Evolutionary conservation across 1,140 invertebrate species (phyloP), one percentile per base, ranked within the genome.

Genomic region (Sminthurides bifidus): DNA sequence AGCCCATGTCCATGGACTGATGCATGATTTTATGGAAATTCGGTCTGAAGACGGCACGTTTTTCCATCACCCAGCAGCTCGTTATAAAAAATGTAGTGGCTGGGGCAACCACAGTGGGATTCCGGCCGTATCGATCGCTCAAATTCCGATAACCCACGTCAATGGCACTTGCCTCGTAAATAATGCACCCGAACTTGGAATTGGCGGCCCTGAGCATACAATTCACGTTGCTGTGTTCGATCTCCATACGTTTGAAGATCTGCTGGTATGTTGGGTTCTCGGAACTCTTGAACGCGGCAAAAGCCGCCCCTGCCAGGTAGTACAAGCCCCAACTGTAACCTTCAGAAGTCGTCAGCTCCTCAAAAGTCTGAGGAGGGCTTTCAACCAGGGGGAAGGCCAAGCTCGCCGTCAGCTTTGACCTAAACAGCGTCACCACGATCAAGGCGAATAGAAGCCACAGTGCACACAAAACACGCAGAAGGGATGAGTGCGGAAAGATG

Each of bases 361-460:
- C 57, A 45, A 63, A 59, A 14, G 54, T 63, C 21, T 44, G 12
- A 3, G 61, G 61, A 2, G 49, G 5, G 24, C 8, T 35, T 37
- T 44, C 45, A 8, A 54, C 12, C 50, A 40, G 26, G 14, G 54
- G 53, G 40, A 59, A 63, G 14, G 54, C 51, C 8, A 63, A 31
- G 23, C 46, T 52, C 0, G 40, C 29, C 15, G 59, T 40, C 0
- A 63, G n/a, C 26, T 63, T 59, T 4, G 61, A 63, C 4, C 54
- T 48, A 27, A 60, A 63, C n/a, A 46, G 45, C 4, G 50, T 60
- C 0, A 37, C 40, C 26, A 63, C 41, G 3, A 60, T 23, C 31
- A 63, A 27, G n/a, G 43, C 30, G 24, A 54, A 59, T 10, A 59
- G 6, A 10, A 59, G 10, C 48, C 52, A 59, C 29, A 44, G 35